phyloP scores from a whole-genome alignment of 2,113 vertebrate genomes.

The Columbina picui region DNA sequence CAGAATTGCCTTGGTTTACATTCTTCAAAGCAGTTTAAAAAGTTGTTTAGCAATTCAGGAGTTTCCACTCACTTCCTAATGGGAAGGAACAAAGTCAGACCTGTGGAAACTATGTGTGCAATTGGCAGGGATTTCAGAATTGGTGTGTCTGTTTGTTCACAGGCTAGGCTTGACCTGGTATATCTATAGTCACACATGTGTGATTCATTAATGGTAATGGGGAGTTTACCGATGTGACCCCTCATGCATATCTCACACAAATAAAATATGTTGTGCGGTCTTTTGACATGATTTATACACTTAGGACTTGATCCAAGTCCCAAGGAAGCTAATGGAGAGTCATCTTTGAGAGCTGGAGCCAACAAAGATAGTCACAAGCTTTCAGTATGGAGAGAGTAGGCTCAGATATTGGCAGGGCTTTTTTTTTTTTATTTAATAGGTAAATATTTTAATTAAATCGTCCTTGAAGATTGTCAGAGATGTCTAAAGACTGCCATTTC shows the following conservation, averaged over 20 bases:
- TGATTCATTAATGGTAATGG: slow-evolving; percentile 4
- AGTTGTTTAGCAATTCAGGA: neutral
- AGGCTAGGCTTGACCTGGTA: neutral
- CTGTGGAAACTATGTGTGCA: neutral
- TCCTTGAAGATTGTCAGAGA: neutral
- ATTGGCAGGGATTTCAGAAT: neutral
- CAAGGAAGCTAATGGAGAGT: neutral
- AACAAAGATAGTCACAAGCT: neutral
- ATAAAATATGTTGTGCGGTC: neutral
- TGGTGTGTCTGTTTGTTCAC: neutral
- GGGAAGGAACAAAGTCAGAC: neutral
- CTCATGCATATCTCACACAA: slow-evolving; percentile 43
- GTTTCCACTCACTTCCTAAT: neutral
- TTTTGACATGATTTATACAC: slow-evolving; percentile 30
- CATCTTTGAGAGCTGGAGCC: neutral
- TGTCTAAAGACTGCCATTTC: slow-evolving; percentile 5
- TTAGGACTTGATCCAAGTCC: slow-evolving; percentile 16
- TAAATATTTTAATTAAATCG: slow-evolving; percentile 21
- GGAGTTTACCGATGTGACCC: slow-evolving; percentile 6
- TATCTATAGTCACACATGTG: neutral
- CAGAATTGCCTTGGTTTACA: neutral
- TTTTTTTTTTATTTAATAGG: neutral
- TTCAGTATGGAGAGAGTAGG: neutral
- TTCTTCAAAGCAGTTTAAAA: neutral
- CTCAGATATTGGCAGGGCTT: neutral